Evolutionary conservation across 2,113 vertebrate genomes (phyloP), one percentile per base, ranked within the genome.

Genomic region (Gadus macrocephalus): DNA sequence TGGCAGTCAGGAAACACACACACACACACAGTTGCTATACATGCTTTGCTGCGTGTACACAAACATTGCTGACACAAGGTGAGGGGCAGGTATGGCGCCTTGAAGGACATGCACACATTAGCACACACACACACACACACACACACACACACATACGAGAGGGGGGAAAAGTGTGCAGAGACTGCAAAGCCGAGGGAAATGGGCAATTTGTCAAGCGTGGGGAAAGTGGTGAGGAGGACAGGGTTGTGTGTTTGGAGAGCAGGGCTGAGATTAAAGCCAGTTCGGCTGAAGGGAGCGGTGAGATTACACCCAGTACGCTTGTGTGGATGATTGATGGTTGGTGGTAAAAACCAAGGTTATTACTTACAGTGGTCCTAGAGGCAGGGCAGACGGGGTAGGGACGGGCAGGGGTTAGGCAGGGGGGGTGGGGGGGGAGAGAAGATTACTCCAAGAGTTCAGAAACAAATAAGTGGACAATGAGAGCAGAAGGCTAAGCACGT

Each of bases 181-280:
- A 86, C 85, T 85, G 82, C 79, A 78, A 83, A 85, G 80, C 82
- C 83, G 74, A 84, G 77, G 85, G 85, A 88, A 90, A 87, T 85
- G 80, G 87, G 87, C 86, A 90, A 89, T 90, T 89, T 89, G 85
- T 91, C 89, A 88, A 79, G 70, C 86, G 87, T 62, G 68, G 68
- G 78, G 85, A 84, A 85, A 84, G 82, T 83, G 79, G 81, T 78
- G 85, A 78, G 81, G 70, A 81, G 70, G 79, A 84, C 81, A 81
- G 75, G 72, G 73, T 80, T 83, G 81, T 78, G 77, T 80, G 85
- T 89, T 86, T 83, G 75, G 81, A 89, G 80, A 86, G 74, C 81
- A 83, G 73, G 71, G 81, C 81, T 71, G 83, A 91, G 89, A 90
- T 89, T 91, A 91, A 89, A 89, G 88, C 75, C 82, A 86, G 81